Base-by-base conservation (phyloP, 2,888 invertebrate species). In the Sarcophaga rosellei region DNA sequence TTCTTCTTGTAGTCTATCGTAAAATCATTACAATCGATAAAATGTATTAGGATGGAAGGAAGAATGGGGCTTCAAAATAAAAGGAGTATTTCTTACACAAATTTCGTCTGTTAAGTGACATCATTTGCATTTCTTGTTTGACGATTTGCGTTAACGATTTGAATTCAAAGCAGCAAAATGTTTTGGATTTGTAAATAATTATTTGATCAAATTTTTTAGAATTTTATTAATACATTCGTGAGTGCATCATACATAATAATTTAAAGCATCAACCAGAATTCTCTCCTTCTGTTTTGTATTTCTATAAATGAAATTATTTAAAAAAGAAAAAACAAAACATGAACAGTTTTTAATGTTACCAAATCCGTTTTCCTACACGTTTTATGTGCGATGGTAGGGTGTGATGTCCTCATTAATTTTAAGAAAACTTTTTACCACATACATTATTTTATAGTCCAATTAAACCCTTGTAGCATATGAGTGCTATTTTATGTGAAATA, bases 381-480 rank as follows among this genome's bases (percentile, higher is more conserved):
- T 53, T 47, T 15, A 10, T 25, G 17, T 72, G 3, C 17, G 35
- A 23, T 3, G 6, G 5, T 10, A 61, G n/a, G 59, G 35, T 63
- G 61, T 17, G 61, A 47, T 77, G 76, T 65, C 76, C 78, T 69
- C 79, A 80, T 75, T 70, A 74, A 78, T 86, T 70, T 69, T 72
- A 74, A 74, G 84, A 21, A 78, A 84, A 70, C 65, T 61, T 57
- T 78, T 78, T 81, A 81, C 81, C 86, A 86, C 86, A 83, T 84
- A 84, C 84, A 84, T 86, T 84, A 84, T 86, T 86, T 86, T 84
- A 84, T 86, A 82, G 86, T 84, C 84, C 84, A 84, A 84, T 86
- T 84, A 86, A 86, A 72, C 84, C 86, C 86, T 80, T 86, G 84
- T 84, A 86, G 84, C 84, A 86, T 84, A 86, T 86, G 86, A 86